A percentile compares a stretch with the other conserved stretches of the same genome.
These are phyloP conservation scores for Gila orcuttii DNA, from an alignment of 2,113 vertebrate genomes.

Conservation along the genomic window DNA sequence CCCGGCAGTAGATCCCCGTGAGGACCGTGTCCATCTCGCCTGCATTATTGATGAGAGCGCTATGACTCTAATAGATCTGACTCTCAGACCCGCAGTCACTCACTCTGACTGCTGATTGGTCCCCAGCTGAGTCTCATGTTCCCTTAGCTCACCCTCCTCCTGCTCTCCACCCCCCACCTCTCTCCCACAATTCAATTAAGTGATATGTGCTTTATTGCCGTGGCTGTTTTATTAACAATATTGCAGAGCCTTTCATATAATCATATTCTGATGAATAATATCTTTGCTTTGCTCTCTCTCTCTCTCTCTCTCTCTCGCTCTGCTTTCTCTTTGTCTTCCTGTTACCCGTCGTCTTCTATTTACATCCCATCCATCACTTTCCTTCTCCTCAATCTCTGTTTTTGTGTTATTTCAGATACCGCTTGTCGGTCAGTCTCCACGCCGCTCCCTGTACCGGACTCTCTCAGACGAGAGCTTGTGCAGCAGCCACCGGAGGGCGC, in stretches of 20 bases:
- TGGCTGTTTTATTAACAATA: constrained; percentile 45
- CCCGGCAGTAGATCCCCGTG: not conserved
- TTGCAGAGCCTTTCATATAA: constrained; percentile 39
- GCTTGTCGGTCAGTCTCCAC: constrained; percentile 66
- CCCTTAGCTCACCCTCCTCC: not conserved
- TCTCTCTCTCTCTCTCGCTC: constrained; percentile 7
- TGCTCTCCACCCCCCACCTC: not conserved
- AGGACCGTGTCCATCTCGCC: constrained; percentile 27
- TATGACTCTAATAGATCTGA: constrained; percentile 41
- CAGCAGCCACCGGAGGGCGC: constrained; percentile 80
- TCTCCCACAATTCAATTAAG: constrained; percentile 37
- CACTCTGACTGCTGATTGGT: constrained; percentile 13
- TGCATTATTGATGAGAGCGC: constrained; percentile 47
- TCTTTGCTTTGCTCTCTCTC: not conserved
- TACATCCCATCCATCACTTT: not conserved
- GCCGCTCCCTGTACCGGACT: constrained; percentile 79
- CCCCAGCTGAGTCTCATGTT: constrained; percentile 12
- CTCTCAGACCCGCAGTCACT: constrained; percentile 29
- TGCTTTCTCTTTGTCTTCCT: not conserved
- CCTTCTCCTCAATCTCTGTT: not conserved
- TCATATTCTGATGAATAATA: constrained; percentile 39
- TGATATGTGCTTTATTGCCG: constrained; percentile 45
- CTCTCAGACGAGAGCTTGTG: constrained; percentile 86
- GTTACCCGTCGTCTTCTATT: not conserved
- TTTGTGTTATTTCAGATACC: constrained; percentile 31